Percentiles rank a stretch among this genome's conserved stretches.
phyloP scores from a whole-genome alignment of 2,888 invertebrate species.

The Leucozona laternaria region DNA sequence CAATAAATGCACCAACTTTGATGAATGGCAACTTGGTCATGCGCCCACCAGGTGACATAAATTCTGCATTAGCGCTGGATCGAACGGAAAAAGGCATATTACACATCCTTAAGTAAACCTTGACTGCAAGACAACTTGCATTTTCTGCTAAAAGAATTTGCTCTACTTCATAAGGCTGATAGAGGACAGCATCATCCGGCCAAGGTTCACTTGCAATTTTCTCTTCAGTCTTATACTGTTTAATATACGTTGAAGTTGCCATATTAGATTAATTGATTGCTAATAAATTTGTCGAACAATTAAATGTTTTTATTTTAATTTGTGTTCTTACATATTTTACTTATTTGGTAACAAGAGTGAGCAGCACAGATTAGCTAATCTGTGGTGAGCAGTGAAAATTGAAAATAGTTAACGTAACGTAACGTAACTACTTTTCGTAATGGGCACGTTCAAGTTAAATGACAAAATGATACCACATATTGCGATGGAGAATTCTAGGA shows the following conservation, averaged over 20 bases:
- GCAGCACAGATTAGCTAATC: too few species aligned
- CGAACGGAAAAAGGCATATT: slow-evolving; percentile 92
- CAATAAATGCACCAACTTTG: slow-evolving; percentile 93
- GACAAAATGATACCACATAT: too few species aligned
- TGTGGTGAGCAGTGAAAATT: too few species aligned
- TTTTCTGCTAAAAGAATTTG: slow-evolving; percentile 97
- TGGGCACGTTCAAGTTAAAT: too few species aligned
- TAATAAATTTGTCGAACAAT: background rate
- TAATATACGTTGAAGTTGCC: slow-evolving; percentile 78
- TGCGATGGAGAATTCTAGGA: too few species aligned
- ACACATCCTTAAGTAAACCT: slow-evolving; percentile 97
- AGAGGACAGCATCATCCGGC: slow-evolving; percentile 94
- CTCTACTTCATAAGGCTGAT: slow-evolving; percentile 95
- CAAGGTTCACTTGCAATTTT: slow-evolving; percentile 92
- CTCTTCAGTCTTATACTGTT: slow-evolving; percentile 80
- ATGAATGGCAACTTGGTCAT: slow-evolving; percentile 93
- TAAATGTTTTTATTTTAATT: background rate
- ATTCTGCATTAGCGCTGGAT: slow-evolving; percentile 95
- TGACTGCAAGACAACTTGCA: slow-evolving; percentile 96
- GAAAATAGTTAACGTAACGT: too few species aligned
- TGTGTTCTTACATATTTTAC: background rate
- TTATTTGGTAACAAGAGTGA: background rate
- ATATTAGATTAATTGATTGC: slow-evolving; percentile 10
- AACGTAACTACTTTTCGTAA: too few species aligned
- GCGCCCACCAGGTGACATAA: slow-evolving; percentile 96